Evolutionary conservation across 2,888 invertebrate species (phyloP).

Genomic region (Tromatobia lineatoria): DNA sequence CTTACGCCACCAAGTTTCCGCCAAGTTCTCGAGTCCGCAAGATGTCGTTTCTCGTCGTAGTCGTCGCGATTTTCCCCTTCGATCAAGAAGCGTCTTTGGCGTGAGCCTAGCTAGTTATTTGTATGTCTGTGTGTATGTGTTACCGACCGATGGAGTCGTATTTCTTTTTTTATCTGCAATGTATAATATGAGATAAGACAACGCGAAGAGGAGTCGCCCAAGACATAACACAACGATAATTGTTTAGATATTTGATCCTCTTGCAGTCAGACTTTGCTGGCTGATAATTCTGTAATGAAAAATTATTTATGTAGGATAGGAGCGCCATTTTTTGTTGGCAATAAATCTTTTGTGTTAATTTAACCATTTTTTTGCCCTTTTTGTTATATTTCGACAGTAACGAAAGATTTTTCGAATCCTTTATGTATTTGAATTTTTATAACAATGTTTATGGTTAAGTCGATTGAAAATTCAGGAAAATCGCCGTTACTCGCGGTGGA

Average conservation of each 20-base stretch:
- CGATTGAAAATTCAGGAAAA: too few species aligned
- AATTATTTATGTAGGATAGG: too few species aligned
- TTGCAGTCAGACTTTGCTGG: background rate
- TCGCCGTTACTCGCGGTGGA: too few species aligned
- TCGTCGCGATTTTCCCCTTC: conserved; percentile 50
- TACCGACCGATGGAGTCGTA: conserved; percentile 19
- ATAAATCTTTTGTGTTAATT: too few species aligned
- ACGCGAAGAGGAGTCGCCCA: conserved; percentile 30
- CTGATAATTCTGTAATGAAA: background rate
- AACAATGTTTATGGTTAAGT: too few species aligned
- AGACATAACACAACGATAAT: conserved; percentile 54
- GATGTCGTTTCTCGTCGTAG: conserved; percentile 22
- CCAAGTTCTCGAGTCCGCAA: conserved; percentile 12
- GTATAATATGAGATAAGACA: conserved; percentile 18
- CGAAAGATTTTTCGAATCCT: too few species aligned
- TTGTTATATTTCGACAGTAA: too few species aligned
- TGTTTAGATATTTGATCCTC: background rate
- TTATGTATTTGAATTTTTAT: too few species aligned
- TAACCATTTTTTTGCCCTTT: too few species aligned
- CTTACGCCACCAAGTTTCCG: conserved; percentile 29
- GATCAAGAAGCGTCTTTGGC: conserved; percentile 65
- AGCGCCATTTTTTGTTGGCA: too few species aligned
- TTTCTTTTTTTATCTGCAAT: conserved; percentile 31
- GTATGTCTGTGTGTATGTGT: background rate
- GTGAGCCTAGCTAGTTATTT: background rate